Conservation (phyloP, 2,797 vertebrate species). For the Bradypus variegatus region DNA sequence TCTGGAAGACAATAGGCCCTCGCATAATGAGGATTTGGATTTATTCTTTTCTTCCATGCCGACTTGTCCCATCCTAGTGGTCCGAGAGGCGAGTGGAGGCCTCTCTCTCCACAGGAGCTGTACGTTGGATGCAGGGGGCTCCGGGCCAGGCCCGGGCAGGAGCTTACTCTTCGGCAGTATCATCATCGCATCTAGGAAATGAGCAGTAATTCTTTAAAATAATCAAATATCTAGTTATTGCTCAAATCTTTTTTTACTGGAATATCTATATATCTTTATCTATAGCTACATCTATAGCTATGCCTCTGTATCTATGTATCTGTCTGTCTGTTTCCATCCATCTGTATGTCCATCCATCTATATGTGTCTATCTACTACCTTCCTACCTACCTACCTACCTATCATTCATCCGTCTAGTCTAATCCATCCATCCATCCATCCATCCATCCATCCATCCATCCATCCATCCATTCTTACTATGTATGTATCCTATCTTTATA, state of each 20-base stretch:
- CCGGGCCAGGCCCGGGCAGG: background rate
- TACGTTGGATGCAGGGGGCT: background rate
- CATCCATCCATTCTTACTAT: background rate
- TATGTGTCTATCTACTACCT: background rate
- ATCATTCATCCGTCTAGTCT: background rate
- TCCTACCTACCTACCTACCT: no score
- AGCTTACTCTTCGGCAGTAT: background rate
- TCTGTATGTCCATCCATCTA: background rate
- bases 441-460: no score
- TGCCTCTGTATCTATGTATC: background rate
- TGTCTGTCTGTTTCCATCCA: background rate
- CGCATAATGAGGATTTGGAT: rapidly evolving
- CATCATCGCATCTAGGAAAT: background rate
- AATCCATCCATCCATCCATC: no score
- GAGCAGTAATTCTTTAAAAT: background rate
- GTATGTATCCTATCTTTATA: no score
- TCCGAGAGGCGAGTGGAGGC: background rate
- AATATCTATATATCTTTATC: no score
- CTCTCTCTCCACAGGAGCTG: rapidly evolving
- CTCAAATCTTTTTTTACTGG: background rate
- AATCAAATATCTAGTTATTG: background rate
- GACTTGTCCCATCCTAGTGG: no score
- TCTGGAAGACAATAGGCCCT: rapidly evolving
- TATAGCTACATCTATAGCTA: background rate
- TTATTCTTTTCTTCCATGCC: no score